Evolutionary conservation across 2,888 invertebrate species (phyloP), one percentile per base, ranked within the genome.

Genomic region (Charanyca ferruginea): DNA sequence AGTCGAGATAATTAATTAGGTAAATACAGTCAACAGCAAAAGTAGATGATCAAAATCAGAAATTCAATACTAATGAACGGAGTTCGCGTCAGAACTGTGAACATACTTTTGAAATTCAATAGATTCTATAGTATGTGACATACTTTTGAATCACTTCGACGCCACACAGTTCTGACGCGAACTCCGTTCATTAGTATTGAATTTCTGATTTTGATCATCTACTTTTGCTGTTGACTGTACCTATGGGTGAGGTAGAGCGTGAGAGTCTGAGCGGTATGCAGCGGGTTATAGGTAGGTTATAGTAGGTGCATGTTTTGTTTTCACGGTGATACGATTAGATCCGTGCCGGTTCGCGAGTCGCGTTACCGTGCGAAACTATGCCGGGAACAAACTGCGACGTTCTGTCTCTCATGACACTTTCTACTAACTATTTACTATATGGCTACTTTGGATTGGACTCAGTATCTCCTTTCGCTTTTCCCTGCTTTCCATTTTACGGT

Each of bases 341-440:
- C 84, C 85, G 87, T 86, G 87, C 84, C 85, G 83, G 80, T 82
- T 81, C 84, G 68, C 79, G 72, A 78, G 54, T 92, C 91, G 79
- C 80, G 86, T 92, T 91, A 89, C 89, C 93, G 93, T 93, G 93
- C 89, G 93, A 93, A 93, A 90, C 86, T 90, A 92, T 91, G 91
- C 84, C 83, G 76, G 64, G 78, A 80, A 87, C 84, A 71, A 85
- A 81, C 82, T 69, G 66, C 62, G 51, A 44, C 77, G 62, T 57
- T 68, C 66, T 59, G 57, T 60, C 69, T 77, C 70, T 68, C 75
- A 75, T 70, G 68, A 66, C 68, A 76, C 70, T 81, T 76, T 82
- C 72, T 82, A 11, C 22, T 35, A 35, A 20, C 22, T 47, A 48
- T n/a, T 2, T 60, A 59, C 54, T 73, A 65, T 68, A 69, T 41